Evolutionary conservation across 2,888 invertebrate species (phyloP), one percentile per base, ranked within the genome.

Genomic region (Drosophila mayaguana): DNA sequence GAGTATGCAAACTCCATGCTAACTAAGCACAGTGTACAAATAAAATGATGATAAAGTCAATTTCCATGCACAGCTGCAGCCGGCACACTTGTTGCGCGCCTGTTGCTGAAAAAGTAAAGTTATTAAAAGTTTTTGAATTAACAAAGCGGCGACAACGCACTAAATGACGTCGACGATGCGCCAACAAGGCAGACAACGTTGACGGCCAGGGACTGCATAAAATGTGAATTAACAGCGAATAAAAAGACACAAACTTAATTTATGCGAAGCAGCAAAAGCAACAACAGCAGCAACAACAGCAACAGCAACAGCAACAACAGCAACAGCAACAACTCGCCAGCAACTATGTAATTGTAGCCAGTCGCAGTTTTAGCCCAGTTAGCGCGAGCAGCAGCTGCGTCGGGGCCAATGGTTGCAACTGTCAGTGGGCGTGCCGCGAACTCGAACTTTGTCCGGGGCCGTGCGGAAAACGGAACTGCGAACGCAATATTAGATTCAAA

Each of bases 401-500:
- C 43, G 45, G 50, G 48, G 70, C 55, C 60, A 65, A 59, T 67
- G 55, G 75, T 75, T 74, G 67, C 56, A 71, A 72, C 55, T 81
- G 76, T 60, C 68, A 42, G 69, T 63, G 55, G 53, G 40, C 42
- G 69, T 45, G 82, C 56, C 51, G 32, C 54, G 63, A 73, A 50
- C 75, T 68, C 63, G 63, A 60, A 63, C 68, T 63, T 63, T 54
- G 67, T 53, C 67, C 54, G 57, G 67, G 42, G 11, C 32, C 50
- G 18, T 36, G 54, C 56, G 46, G 56, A 57, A 70, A 83, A 65
- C 78, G 80, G 87, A 84, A 84, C 64, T 79, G 79, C 74, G 85
- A 89, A 88, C 83, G 83, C 81, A 80, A 83, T 83, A 85, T 83
- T 85, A 83, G 85, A 85, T 85, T 85, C 85, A 76, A 83, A 83